Evolutionary conservation across 2,797 vertebrate genomes (phyloP).

Genomic region (Phataginus tetradactyla): DNA sequence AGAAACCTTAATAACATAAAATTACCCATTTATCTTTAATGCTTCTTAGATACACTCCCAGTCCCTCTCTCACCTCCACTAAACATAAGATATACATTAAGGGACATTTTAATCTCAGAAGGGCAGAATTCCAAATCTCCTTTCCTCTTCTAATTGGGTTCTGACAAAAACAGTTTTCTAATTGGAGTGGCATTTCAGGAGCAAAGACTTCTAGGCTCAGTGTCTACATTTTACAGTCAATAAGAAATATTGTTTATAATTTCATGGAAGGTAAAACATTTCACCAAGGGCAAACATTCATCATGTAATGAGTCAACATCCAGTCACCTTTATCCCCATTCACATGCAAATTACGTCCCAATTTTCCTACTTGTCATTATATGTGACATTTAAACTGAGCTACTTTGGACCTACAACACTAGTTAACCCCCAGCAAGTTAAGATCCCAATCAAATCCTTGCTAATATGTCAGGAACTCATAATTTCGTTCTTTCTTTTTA

Average conservation of each 20-base stretch:
- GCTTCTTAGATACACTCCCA: background rate
- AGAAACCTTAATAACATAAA: background rate
- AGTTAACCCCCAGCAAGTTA: conserved; percentile 39
- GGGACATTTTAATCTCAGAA: background rate
- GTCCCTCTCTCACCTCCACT: background rate
- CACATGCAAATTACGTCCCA: conserved; percentile 34
- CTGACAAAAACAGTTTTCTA: background rate
- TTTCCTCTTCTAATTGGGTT: background rate
- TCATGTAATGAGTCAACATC: conserved; percentile 42
- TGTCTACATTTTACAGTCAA: conserved; percentile 35
- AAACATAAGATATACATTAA: background rate
- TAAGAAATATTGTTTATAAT: conserved; percentile 68
- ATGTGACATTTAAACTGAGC: conserved; percentile 62
- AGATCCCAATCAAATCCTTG: conserved; percentile 22
- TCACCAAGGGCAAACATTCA: conserved; percentile 62
- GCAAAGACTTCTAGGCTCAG: background rate
- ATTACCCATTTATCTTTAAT: background rate
- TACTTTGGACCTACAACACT: conserved; percentile 23
- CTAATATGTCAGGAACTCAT: background rate
- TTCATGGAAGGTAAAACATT: conserved; percentile 64
- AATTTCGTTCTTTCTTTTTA: background rate
- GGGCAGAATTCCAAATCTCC: background rate
- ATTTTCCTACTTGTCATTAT: conserved; percentile 42
- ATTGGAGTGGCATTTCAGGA: background rate
- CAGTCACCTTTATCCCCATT: conserved; percentile 53